phyloP scores from a whole-genome alignment of 2,888 invertebrate genomes.

The Sipha maydis region DNA sequence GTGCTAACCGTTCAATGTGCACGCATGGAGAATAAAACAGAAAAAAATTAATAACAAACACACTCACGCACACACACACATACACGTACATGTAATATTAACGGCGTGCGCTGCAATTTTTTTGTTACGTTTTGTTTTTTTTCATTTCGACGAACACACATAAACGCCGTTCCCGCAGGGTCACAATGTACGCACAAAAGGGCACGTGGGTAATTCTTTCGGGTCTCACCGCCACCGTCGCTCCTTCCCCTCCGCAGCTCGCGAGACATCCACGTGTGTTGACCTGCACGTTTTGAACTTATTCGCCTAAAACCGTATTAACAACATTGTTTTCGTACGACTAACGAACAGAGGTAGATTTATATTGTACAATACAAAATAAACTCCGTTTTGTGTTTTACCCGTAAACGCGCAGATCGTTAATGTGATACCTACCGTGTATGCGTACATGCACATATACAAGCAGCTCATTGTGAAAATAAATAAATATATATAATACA shows the following conservation, averaged over 20 bases:
- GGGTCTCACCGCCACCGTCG: constrained; percentile 8
- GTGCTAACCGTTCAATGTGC: background rate
- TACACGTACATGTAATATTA: background rate
- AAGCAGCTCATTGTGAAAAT: constrained; percentile 32
- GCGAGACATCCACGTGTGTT: background rate
- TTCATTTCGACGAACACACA: background rate
- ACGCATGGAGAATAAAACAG: background rate
- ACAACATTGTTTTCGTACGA: constrained; percentile 17
- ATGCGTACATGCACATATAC: too few relatives aligned
- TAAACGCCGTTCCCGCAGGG: constrained; percentile 29
- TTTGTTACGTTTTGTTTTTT: background rate
- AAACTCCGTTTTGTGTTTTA: constrained; percentile 22
- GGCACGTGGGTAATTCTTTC: constrained; percentile 43
- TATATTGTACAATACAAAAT: constrained; percentile 19
- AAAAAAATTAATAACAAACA: too few relatives aligned
- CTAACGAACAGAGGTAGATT: constrained; percentile 1
- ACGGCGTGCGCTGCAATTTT: background rate
- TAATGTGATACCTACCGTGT: constrained; percentile 16
- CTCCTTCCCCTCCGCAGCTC: too few relatives aligned
- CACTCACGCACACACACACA: too few relatives aligned
- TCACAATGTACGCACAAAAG: constrained; percentile 10
- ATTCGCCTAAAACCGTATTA: constrained; percentile 58
- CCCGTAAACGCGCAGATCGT: constrained; percentile 39
- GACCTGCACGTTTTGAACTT: constrained; percentile 58
- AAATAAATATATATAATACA: constrained; percentile 10